Evolutionary conservation across 2,113 vertebrate genomes (phyloP), one percentile per base, ranked within the genome.

Genomic region (Eptesicus fuscus): DNA sequence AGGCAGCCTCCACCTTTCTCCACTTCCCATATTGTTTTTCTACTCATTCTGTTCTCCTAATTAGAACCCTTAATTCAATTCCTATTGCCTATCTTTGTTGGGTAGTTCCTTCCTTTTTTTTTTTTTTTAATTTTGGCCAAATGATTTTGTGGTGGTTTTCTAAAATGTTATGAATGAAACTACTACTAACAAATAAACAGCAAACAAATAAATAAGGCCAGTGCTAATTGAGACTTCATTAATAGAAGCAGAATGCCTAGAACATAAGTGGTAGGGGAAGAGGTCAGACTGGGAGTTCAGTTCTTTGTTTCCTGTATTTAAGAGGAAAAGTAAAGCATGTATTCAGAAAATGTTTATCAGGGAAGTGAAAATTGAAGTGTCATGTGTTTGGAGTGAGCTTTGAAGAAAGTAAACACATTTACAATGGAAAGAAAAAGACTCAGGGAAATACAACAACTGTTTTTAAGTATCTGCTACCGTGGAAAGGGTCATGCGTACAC

Each of bases 391-490:
- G n/a, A 61, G 17, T 17, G 53, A 18, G 17, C 16, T 17, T 4
- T 18, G 44, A 70, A 25, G 25, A 40, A 69, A 32, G 35, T 30
- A 2, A 25, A 49, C 3, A 53, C 12, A 0, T 37, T 32, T 3
- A 11, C 1, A 1, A 1, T 11, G 74, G 17, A 9, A 22, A 63
- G 63, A 61, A 25, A 32, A 4, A 13, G 37, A 10, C 4, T 61
- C 9, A 6, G 44, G 16, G 10, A 76, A 28, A 25, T 8, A 0
- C 0, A 13, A 17, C 2, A 6, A 0, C 20, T 4, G n/a, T 7
- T 47, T 9, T 8, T 20, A 14, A 4, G 1, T 51, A 4, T 4
- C 5, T 1, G 1, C 7, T 2, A 0, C 78, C 0, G 0, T 3
- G 20, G 42, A 13, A 3, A 42, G 32, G 5, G 5, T 20, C 56